phyloP scores from a whole-genome alignment of 2,113 vertebrate species.

The Varanus salvator region DNA sequence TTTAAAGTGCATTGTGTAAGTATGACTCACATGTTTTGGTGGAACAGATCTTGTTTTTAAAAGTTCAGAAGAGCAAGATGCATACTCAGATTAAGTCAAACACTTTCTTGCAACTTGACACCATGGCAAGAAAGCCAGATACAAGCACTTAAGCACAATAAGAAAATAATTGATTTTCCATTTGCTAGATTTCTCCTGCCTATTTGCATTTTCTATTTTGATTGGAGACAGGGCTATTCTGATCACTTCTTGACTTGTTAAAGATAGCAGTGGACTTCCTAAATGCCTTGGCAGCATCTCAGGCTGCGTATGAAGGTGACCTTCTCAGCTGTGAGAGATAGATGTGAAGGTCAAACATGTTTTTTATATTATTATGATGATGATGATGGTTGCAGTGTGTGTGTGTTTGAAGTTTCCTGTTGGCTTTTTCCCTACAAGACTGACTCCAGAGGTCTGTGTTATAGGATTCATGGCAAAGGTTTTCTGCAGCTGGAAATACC shows the following conservation, averaged over 20 bases:
- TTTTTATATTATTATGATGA: not conserved
- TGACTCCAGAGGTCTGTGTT: not conserved
- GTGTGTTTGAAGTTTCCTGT: slow-evolving; percentile 22
- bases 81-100: slow-evolving; percentile 19
- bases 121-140: slow-evolving; percentile 26
- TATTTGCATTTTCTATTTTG: slow-evolving; percentile 41
- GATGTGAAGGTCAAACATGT: slow-evolving; percentile 32
- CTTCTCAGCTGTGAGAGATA: not conserved
- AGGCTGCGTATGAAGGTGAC: slow-evolving; percentile 21
- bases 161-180: slow-evolving; percentile 2
- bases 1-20: not conserved
- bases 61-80: not conserved
- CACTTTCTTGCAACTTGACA: slow-evolving; percentile 4
- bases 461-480: not conserved
- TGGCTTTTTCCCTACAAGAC: slow-evolving; percentile 1
- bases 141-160: not conserved
- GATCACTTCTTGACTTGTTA: slow-evolving; percentile 29
- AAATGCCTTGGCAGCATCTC: slow-evolving; percentile 20
- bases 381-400: not conserved
- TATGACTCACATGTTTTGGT: slow-evolving; percentile 38
- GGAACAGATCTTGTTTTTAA: not conserved
- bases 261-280: slow-evolving; percentile 28
- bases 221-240: slow-evolving; percentile 15
- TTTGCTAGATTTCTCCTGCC: slow-evolving; percentile 16
- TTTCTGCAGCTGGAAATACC: not conserved